These are phyloP conservation scores for Taurulus bubalis DNA, from an alignment of 2,113 vertebrate species.

Conservation along the genomic window DNA sequence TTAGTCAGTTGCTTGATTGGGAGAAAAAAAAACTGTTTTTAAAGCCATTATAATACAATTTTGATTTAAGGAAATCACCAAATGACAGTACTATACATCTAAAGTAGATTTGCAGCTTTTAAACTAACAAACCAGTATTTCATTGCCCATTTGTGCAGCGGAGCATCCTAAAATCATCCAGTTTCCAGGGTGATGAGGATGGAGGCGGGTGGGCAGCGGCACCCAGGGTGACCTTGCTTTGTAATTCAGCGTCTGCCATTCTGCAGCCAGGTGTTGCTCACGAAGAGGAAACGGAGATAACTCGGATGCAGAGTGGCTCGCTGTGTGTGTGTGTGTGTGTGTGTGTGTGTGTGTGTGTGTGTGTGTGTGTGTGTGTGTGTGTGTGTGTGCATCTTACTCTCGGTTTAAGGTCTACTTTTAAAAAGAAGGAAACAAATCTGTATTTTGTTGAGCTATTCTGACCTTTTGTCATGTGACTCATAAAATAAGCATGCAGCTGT, in stretches of 20 bases:
- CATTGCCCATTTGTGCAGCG: constrained; percentile 23
- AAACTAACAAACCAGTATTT: constrained; percentile 16
- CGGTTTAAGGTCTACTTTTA: not conserved
- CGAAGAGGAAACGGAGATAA: constrained; percentile 19
- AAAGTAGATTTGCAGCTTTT: constrained; percentile 39
- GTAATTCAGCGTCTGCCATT: constrained; percentile 49
- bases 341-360: not conserved
- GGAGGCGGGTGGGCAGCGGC: constrained; percentile 58
- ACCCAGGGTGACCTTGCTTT: constrained; percentile 64
- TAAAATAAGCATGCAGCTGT: not conserved
- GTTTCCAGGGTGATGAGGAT: constrained; percentile 76
- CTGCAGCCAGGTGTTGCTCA: constrained; percentile 59
- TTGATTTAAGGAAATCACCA: constrained; percentile 28
- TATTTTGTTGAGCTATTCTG: not conserved
- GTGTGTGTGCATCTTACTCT: not conserved
- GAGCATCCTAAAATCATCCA: constrained; percentile 60
- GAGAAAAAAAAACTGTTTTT: not conserved
- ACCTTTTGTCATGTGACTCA: not conserved
- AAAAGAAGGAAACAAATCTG: not conserved
- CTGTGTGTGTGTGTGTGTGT: not conserved
- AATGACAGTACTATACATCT: constrained; percentile 12
- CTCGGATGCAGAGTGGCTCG: not conserved
- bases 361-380: not conserved
- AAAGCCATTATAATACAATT: constrained; percentile 24
- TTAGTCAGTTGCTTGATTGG: constrained; percentile 17